Base-by-base conservation (phyloP, 2,888 invertebrate genomes). In the Carabus problematicus region DNA sequence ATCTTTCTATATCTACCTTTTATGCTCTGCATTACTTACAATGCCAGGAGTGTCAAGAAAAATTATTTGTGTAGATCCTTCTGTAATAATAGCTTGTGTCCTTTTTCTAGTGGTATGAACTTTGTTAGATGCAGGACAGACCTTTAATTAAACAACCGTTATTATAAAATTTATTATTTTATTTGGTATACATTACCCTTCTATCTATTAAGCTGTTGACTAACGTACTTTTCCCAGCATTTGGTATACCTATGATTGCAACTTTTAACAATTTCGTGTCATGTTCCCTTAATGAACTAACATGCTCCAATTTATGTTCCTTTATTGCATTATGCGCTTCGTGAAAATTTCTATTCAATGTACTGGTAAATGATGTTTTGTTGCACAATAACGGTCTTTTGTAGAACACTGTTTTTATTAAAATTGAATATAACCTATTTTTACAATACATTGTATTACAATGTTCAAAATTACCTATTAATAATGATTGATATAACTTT, bases 21-120 rank as follows among this genome's bases (percentile, higher is more conserved):
- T 87, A 71, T 85, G 82, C 79, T 95, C 93, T 43, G 83, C 83
- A 49, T 84, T 81, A 18, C 89, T 87, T 0, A 96, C 90, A 42
- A 97, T 82, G 29, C 98, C 98, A 1, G 98, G 98, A 3, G 97
- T 97, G 78, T 98, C 98, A 39, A 95, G 84, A 78, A 98, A 93
- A 42, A 97, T 88, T 45, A 98, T 86, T 82, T 98, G 98, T 0
- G 92, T 91, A 71, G 92, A 85, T n/a, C 87, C 88, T 72, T 89
- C 84, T 47, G 88, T 90, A 75, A 87, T 88, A 75, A 96, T 87
- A 2, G 93, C 95, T 75, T 87, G 84, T 1, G 89, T 87, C 72
- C 89, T 86, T 72, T 85, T 85, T 71, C 92, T 87, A 0, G 97
- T 97, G 9, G 97, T 96, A 76, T 98, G 97, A 47, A 96, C 93